These are phyloP conservation scores for Planococcus citri DNA, from an alignment of 1,140 invertebrate species.

Conservation along the genomic window DNA sequence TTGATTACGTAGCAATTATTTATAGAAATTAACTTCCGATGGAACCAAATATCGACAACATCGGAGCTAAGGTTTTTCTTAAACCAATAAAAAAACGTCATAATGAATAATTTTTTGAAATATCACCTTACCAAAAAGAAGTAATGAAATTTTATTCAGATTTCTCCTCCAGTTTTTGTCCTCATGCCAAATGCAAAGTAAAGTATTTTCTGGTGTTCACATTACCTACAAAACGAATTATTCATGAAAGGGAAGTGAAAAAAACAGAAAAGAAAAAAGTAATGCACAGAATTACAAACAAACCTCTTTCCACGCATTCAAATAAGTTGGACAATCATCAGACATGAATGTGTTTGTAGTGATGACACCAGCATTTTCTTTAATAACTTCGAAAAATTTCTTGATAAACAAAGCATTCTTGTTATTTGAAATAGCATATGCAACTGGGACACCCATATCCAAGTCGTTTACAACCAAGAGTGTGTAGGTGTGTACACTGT, in stretches of 20 bases:
- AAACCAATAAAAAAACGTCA: too few relatives aligned
- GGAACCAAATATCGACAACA: too few relatives aligned
- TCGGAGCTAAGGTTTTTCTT: too few relatives aligned
- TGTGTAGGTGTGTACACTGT: too few relatives aligned
- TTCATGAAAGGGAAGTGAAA: too few relatives aligned
- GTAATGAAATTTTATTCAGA: too few relatives aligned
- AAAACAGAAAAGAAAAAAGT: too few relatives aligned
- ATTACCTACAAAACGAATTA: neutral
- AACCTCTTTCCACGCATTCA: neutral
- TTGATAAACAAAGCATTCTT: neutral
- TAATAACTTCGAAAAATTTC: neutral
- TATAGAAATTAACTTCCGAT: too few relatives aligned
- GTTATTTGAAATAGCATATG: slow-evolving; percentile 6
- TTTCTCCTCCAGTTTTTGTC: neutral
- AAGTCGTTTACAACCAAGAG: slow-evolving; percentile 10
- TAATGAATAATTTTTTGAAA: too few relatives aligned
- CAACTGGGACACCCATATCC: slow-evolving; percentile 13
- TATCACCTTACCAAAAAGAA: too few relatives aligned
- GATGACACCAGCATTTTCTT: neutral
- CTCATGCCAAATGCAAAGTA: neutral
- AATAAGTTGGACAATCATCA: neutral
- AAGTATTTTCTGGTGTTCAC: neutral
- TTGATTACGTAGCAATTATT: too few relatives aligned
- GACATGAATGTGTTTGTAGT: neutral
- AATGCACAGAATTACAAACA: too few relatives aligned